A percentile compares a stretch with the other conserved stretches of the same genome.
Conservation (phyloP, 2,797 vertebrate species). For the Pipistrellus pygmaeus region DNA sequence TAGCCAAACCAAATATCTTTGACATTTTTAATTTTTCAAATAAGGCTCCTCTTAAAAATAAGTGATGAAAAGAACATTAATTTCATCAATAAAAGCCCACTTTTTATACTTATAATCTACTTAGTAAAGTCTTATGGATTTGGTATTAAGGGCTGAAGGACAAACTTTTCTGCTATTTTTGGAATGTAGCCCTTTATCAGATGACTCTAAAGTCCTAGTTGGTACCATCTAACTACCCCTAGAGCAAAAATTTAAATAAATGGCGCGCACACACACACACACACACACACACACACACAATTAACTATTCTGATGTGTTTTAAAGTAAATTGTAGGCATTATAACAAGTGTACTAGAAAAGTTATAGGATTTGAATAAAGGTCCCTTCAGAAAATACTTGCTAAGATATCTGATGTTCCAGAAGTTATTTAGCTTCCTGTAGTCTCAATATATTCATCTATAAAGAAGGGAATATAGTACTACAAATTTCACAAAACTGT, state of each 20-base stretch:
- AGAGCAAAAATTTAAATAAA: not conserved
- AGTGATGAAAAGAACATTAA: not conserved
- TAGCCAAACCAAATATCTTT: not conserved
- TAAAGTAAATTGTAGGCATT: constrained; percentile 28
- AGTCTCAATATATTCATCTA: constrained; percentile 1
- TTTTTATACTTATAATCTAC: not conserved
- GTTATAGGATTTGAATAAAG: constrained; percentile 17
- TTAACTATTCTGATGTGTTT: not conserved
- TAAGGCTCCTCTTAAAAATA: not conserved
- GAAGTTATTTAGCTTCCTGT: constrained; percentile 47
- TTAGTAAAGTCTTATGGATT: not conserved
- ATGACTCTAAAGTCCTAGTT: not conserved
- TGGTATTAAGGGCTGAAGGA: not conserved
- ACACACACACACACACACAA: not conserved
- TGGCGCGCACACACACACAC: not conserved
- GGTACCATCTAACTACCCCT: not conserved
- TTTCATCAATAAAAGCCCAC: not conserved
- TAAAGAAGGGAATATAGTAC: not conserved
- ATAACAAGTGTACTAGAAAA: not conserved
- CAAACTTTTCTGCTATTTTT: not conserved
- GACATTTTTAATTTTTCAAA: not conserved
- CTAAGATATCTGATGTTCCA: constrained; percentile 28
- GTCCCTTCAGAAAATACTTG: constrained; percentile 20
- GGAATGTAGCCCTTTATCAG: not conserved
- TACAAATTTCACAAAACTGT: constrained; percentile 41